Evolutionary conservation across 2,888 invertebrate genomes (phyloP).

Genomic region (Rotaria macrura): DNA sequence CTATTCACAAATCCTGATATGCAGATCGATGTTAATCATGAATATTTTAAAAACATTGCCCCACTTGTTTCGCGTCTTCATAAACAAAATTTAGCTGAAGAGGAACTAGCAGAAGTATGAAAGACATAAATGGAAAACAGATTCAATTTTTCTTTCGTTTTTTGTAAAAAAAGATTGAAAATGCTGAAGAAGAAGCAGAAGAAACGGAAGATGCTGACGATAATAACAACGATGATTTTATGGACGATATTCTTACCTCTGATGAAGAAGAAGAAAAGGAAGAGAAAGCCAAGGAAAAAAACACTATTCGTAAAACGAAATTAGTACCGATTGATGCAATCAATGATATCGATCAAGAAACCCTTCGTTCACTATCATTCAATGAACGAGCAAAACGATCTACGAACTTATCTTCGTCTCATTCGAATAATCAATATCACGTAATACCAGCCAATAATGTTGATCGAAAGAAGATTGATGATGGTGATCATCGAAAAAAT

Average conservation of each 20-base stretch:
- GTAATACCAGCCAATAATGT: neutral
- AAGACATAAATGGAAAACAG: too few relatives aligned
- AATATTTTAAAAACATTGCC: constrained; percentile 51
- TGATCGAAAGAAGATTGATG: neutral
- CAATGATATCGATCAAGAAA: neutral
- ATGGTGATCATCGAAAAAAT: neutral
- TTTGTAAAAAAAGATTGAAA: too few relatives aligned
- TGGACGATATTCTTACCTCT: neutral
- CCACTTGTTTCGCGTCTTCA: neutral
- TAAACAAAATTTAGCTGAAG: too few relatives aligned
- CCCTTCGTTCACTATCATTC: neutral
- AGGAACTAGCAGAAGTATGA: too few relatives aligned
- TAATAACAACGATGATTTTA: neutral
- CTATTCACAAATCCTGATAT: constrained; percentile 84
- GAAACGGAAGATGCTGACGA: too few relatives aligned
- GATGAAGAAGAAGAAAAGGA: too few relatives aligned
- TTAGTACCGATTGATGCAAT: neutral
- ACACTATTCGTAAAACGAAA: neutral
- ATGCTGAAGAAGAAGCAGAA: too few relatives aligned
- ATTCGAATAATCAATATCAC: neutral
- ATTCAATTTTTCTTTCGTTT: too few relatives aligned
- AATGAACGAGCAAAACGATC: neutral
- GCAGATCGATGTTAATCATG: constrained; percentile 72
- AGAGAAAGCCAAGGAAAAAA: neutral
- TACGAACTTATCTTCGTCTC: neutral